Conservation (phyloP, 2,797 vertebrate species). For the Sitta carolinensis region DNA sequence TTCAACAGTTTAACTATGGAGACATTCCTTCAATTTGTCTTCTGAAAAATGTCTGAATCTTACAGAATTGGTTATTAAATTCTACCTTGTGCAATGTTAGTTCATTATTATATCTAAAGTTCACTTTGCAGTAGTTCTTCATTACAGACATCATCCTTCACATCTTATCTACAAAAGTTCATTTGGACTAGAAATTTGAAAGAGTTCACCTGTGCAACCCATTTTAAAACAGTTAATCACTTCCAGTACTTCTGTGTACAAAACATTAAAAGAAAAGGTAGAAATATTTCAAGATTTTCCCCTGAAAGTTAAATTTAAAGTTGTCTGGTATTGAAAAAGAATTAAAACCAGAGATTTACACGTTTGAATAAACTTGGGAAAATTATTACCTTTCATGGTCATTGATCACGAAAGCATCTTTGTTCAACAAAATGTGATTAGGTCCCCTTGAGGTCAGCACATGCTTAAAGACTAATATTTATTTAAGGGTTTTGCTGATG, state of each 20-base stretch:
- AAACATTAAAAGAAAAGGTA: background rate
- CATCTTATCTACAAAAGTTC: background rate
- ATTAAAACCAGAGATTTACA: background rate
- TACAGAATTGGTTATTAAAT: conserved; percentile 40
- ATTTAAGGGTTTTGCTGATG: conserved; percentile 4
- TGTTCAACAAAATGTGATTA: conserved; percentile 16
- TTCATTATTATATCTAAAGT: background rate
- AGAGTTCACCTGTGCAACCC: background rate
- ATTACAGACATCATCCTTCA: background rate
- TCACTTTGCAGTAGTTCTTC: background rate
- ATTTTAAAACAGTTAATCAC: background rate
- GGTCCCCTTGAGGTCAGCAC: background rate
- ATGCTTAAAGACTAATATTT: conserved; percentile 27
- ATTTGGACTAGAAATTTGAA: conserved; percentile 12
- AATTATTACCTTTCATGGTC: background rate
- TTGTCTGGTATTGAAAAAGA: background rate
- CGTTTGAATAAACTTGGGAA: background rate
- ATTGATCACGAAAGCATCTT: background rate
- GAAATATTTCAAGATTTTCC: background rate
- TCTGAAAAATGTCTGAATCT: conserved; percentile 7
- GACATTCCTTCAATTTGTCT: conserved; percentile 13
- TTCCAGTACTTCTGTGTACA: background rate
- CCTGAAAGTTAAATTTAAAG: background rate
- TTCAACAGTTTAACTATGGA: conserved; percentile 16
- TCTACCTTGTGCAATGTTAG: background rate